Percentiles rank a stretch among this genome's conserved stretches.
Conservation (phyloP, 2,113 vertebrate genomes). For the Falco punctatus region DNA sequence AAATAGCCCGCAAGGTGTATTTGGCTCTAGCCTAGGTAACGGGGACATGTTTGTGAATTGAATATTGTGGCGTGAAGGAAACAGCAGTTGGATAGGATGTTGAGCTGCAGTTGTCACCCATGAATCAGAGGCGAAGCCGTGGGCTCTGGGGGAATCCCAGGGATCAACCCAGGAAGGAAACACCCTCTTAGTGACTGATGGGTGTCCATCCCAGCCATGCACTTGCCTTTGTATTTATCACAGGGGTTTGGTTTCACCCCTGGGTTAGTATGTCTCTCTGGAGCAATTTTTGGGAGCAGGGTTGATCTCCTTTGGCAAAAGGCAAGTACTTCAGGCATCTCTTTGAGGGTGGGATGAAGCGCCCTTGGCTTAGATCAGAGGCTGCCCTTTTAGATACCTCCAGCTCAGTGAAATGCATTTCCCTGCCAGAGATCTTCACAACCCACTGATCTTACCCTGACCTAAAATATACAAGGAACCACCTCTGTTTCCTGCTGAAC, state of each 20-base stretch:
- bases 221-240: not conserved
- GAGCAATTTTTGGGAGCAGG: not conserved
- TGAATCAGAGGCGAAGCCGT: not conserved
- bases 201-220: not conserved
- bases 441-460: not conserved
- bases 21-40: not conserved
- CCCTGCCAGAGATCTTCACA: not conserved
- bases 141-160: slow-evolving; percentile 25
- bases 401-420: not conserved
- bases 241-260: not conserved
- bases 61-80: not conserved
- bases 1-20: not conserved
- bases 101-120: not conserved
- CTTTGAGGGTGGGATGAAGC: not conserved
- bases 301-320: not conserved
- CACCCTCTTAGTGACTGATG: not conserved
- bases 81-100: not conserved
- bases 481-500: not conserved
- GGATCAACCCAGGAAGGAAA: not conserved
- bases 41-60: not conserved
- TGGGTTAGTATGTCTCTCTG: not conserved
- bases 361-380: not conserved
- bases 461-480: not conserved
- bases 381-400: not conserved
- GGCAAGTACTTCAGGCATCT: not conserved